Evolutionary conservation across 1,140 invertebrate species (phyloP).

Genomic region (Aporrectodea caliginosa): DNA sequence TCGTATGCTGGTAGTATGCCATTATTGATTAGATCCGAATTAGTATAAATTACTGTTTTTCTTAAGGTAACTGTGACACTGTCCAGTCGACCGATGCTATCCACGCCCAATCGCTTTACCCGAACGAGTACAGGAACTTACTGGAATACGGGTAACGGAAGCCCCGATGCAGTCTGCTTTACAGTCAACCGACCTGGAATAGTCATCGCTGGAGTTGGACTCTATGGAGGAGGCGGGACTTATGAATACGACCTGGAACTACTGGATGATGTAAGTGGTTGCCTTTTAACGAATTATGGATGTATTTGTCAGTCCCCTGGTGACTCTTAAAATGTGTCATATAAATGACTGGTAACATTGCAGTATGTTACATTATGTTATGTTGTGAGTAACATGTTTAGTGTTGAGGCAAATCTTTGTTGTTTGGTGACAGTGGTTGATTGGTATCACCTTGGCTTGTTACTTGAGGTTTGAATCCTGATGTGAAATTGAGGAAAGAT

Average conservation of each 20-base stretch:
- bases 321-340: too few relatives aligned
- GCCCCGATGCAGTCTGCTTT: slow-evolving; percentile 93
- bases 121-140: slow-evolving; percentile 79
- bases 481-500: too few relatives aligned
- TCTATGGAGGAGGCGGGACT: slow-evolving; percentile 76
- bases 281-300: slow-evolving; percentile 32
- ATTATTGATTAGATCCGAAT: too few relatives aligned
- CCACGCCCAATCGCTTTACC: slow-evolving; percentile 66
- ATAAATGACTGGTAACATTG: too few relatives aligned
- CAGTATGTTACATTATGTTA: too few relatives aligned
- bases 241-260: slow-evolving; percentile 79
- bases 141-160: slow-evolving; percentile 96
- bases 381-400: too few relatives aligned
- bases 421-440: too few relatives aligned
- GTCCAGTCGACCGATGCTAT: neutral
- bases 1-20: too few relatives aligned
- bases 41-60: too few relatives aligned
- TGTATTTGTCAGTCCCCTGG: neutral
- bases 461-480: too few relatives aligned
- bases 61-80: neutral
- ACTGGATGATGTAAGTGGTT: slow-evolving; percentile 69
- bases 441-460: too few relatives aligned
- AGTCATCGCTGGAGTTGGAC: slow-evolving; percentile 77
- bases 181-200: slow-evolving; percentile 85
- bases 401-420: too few relatives aligned